phyloP scores from a whole-genome alignment of 2,797 vertebrate genomes.

The Mastacembelus armatus region DNA sequence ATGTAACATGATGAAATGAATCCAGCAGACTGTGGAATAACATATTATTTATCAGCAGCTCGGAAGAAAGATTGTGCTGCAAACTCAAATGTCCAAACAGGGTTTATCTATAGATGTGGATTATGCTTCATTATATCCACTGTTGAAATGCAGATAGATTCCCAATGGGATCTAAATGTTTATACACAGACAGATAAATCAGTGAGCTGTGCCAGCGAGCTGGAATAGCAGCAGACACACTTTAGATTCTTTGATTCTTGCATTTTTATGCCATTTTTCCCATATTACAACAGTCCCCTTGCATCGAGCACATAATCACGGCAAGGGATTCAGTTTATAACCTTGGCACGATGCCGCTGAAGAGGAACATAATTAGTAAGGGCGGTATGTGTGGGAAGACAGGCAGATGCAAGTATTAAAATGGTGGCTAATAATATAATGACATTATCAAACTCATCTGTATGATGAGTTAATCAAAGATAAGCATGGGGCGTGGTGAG shows the following conservation, averaged over 20 bases:
- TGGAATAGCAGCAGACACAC: slow-evolving; percentile 18
- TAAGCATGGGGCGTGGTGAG: slow-evolving; percentile 58
- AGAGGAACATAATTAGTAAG: slow-evolving; percentile 65
- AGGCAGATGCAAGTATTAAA: slow-evolving; percentile 68
- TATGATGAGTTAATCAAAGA: slow-evolving; percentile 72
- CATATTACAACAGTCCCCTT: slow-evolving; percentile 78
- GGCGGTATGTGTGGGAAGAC: slow-evolving; percentile 59
- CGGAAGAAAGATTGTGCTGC: slow-evolving; percentile 30
- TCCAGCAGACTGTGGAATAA: slow-evolving; percentile 16
- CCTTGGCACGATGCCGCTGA: slow-evolving; percentile 59
- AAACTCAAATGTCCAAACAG: slow-evolving; percentile 47
- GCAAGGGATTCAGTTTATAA: slow-evolving; percentile 51
- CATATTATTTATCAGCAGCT: slow-evolving; percentile 27
- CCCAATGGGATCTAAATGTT: slow-evolving; percentile 55
- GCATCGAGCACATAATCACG: slow-evolving; percentile 66
- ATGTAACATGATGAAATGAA: slow-evolving; percentile 18
- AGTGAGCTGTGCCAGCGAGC: slow-evolving; percentile 31
- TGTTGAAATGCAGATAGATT: slow-evolving; percentile 50
- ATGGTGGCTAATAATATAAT: slow-evolving; percentile 68
- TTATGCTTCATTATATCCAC: slow-evolving; percentile 51
- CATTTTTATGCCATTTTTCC: slow-evolving; percentile 78
- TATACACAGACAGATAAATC: slow-evolving; percentile 35
- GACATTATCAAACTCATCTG: slow-evolving; percentile 71
- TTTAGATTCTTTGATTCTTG: slow-evolving; percentile 57
- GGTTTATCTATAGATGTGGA: slow-evolving; percentile 55